A percentile compares a stretch with the other conserved stretches of the same genome.
phyloP scores from a whole-genome alignment of 2,888 invertebrate species.

The Andrena chrysosceles region DNA sequence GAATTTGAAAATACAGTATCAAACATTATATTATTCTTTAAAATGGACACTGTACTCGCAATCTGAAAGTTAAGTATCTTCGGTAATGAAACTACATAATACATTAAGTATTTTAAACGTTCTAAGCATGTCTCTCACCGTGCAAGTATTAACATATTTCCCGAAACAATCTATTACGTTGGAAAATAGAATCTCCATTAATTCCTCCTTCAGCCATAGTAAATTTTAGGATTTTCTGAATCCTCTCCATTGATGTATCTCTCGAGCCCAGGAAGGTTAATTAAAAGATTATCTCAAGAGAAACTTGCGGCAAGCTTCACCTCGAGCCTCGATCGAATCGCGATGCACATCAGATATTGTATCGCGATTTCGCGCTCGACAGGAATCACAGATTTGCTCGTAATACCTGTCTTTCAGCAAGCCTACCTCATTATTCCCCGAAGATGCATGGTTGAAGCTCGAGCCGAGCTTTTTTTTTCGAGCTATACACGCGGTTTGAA shows the following conservation, averaged over 20 bases:
- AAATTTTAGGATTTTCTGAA: not conserved
- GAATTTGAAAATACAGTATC: too few species aligned
- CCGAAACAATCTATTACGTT: too few species aligned
- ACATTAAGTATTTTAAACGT: too few species aligned
- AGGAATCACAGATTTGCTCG: constrained; percentile 33
- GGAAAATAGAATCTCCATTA: too few species aligned
- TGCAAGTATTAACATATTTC: too few species aligned
- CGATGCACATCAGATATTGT: constrained; percentile 34
- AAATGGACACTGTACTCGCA: too few species aligned
- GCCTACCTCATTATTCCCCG: constrained; percentile 8
- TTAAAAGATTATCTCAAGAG: not conserved
- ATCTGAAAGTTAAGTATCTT: too few species aligned
- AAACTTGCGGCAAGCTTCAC: not conserved
- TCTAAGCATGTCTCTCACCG: too few species aligned
- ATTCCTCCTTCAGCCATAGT: too few species aligned
- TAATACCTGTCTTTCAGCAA: constrained; percentile 27
- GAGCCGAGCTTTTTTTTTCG: not conserved
- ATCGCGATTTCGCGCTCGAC: constrained; percentile 40
- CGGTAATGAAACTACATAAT: too few species aligned
- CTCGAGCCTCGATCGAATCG: constrained; percentile 34
- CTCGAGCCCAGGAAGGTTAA: not conserved
- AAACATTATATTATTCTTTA: too few species aligned
- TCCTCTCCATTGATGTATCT: not conserved
- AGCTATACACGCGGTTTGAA: not conserved
- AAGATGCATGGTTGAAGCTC: constrained; percentile 10